Evolutionary conservation across 2,888 invertebrate genomes (phyloP).

Genomic region (Peribatodes rhomboidaria): DNA sequence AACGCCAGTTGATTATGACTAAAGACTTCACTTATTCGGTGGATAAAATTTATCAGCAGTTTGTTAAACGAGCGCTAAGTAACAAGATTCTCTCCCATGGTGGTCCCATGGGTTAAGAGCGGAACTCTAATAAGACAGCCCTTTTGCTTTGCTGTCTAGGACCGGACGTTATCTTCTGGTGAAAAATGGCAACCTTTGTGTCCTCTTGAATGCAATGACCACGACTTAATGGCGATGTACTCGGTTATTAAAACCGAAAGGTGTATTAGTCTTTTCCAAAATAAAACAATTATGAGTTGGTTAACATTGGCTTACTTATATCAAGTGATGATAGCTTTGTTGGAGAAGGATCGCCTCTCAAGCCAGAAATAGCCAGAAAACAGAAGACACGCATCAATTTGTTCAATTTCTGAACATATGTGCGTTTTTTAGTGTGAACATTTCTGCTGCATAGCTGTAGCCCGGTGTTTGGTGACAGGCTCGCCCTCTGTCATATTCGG

Average conservation of each 20-base stretch:
- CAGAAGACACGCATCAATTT: too few relatives aligned
- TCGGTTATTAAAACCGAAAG: conserved; percentile 30
- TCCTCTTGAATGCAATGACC: conserved; percentile 55
- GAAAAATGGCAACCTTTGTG: conserved; percentile 82
- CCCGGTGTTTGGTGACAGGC: too few relatives aligned
- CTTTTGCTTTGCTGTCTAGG: conserved; percentile 74
- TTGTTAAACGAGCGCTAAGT: conserved; percentile 47
- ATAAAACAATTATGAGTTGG: not conserved
- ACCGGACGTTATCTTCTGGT: conserved; percentile 75
- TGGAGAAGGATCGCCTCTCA: too few relatives aligned
- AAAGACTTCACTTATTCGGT: not conserved
- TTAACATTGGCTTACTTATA: too few relatives aligned
- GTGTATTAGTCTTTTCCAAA: not conserved
- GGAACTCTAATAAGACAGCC: conserved; percentile 79
- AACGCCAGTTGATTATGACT: not conserved
- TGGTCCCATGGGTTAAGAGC: conserved; percentile 73
- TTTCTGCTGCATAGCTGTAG: too few relatives aligned
- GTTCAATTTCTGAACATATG: too few relatives aligned
- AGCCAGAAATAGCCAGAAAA: too few relatives aligned
- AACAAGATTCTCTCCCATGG: conserved; percentile 72
- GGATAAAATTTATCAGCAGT: conserved; percentile 9
- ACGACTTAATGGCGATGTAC: conserved; percentile 48
- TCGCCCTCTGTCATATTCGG: too few relatives aligned
- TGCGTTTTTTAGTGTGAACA: too few relatives aligned
- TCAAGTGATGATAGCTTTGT: too few relatives aligned